Conservation (phyloP, 2,797 vertebrate species). For the Alfaro cultratus region DNA sequence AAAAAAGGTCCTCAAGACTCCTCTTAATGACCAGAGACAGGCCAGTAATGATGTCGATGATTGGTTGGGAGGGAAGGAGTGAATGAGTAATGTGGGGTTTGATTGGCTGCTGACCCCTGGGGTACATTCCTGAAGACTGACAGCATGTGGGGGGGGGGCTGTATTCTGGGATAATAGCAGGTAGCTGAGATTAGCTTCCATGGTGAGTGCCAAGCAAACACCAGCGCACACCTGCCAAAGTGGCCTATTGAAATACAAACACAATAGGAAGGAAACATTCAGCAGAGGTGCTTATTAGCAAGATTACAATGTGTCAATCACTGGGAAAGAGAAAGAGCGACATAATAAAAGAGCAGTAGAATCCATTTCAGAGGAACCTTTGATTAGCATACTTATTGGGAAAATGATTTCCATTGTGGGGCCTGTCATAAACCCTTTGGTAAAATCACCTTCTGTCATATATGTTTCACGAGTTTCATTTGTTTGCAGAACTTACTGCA, state of each 20-base stretch:
- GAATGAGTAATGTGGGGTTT: conserved; percentile 60
- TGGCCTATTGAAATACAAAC: conserved; percentile 55
- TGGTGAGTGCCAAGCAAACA: conserved; percentile 41
- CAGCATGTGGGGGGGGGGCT: conserved; percentile 19
- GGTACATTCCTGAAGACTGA: conserved; percentile 50
- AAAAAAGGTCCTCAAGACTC: conserved; percentile 17
- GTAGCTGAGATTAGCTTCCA: conserved; percentile 44
- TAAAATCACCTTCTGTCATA: conserved; percentile 36
- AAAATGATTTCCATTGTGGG: conserved; percentile 54
- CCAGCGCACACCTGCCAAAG: conserved; percentile 45
- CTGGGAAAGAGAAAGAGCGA: conserved; percentile 51
- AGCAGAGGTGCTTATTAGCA: conserved; percentile 74
- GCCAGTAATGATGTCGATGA: conserved; percentile 62
- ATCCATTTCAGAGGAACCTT: conserved; percentile 63
- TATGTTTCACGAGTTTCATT: conserved; percentile 8
- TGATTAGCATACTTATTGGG: conserved; percentile 72
- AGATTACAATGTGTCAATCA: conserved; percentile 79
- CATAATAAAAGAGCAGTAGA: conserved; percentile 66
- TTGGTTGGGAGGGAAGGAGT: conserved; percentile 49
- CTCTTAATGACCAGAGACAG: conserved; percentile 64
- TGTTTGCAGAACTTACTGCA: conserved; percentile 36
- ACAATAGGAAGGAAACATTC: conserved; percentile 66
- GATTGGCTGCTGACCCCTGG: conserved; percentile 67
- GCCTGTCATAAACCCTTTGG: conserved; percentile 52
- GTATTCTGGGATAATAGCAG: conserved; percentile 60